phyloP scores from a whole-genome alignment of 1,140 invertebrate species.

The Oscheius sp. region DNA sequence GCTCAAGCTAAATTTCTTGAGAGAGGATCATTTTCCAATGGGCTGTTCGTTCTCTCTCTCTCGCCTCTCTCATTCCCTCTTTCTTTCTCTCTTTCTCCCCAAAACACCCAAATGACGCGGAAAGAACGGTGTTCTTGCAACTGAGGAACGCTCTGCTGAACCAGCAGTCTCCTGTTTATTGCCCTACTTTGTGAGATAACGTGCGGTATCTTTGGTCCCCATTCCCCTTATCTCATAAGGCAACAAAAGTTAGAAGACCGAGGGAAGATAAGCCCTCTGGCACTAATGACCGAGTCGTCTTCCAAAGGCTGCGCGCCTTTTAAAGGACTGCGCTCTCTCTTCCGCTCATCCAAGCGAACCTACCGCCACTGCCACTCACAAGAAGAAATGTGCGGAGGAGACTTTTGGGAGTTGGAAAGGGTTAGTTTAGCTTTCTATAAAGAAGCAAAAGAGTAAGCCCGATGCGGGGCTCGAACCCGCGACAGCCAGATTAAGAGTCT shows the following conservation, averaged over 20 bases:
- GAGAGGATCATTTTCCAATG: no score
- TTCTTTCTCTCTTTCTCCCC: background rate
- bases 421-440: no score
- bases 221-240: background rate
- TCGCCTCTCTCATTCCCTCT: background rate
- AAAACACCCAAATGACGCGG: background rate
- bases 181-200: background rate
- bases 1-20: background rate
- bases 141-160: background rate
- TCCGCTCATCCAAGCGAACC: no score
- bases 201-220: background rate
- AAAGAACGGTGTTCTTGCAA: no score
- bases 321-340: no score
- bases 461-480: background rate
- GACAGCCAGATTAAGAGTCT: background rate
- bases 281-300: no score
- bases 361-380: no score
- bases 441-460: no score
- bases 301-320: no score
- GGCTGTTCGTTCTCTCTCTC: background rate
- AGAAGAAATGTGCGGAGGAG: no score
- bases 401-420: no score
- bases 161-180: background rate
- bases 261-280: background rate
- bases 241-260: background rate